These are phyloP conservation scores for Drosophila ficusphila DNA, from an alignment of 1,140 invertebrate genomes.

Conservation along the genomic window DNA sequence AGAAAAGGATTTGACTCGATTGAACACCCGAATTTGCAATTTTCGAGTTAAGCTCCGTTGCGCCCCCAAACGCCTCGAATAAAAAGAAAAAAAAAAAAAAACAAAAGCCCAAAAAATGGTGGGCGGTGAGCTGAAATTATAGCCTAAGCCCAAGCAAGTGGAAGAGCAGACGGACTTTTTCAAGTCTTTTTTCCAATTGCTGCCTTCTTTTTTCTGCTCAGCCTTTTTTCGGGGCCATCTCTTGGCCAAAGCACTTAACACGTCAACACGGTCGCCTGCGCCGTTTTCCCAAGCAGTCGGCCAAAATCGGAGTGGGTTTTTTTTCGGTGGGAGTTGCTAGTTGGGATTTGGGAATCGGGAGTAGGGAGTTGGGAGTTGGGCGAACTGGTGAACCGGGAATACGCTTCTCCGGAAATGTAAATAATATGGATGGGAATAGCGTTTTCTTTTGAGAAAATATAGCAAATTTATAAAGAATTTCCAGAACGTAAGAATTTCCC, in stretches of 20 bases:
- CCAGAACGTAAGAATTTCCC: too few relatives aligned
- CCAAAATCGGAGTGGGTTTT: neutral
- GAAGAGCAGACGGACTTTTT: slow-evolving; percentile 28
- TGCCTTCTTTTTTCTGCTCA: neutral
- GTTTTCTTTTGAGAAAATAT: neutral
- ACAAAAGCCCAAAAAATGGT: slow-evolving; percentile 53
- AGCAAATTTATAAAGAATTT: too few relatives aligned
- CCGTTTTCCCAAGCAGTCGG: slow-evolving; percentile 57
- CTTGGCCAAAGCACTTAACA: slow-evolving; percentile 70
- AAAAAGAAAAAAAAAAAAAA: too few relatives aligned
- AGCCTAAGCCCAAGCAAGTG: slow-evolving; percentile 32
- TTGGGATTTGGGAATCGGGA: too few relatives aligned
- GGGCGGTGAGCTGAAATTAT: slow-evolving; percentile 44
- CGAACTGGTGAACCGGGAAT: neutral
- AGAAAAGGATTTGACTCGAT: slow-evolving; percentile 73
- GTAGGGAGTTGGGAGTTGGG: neutral
- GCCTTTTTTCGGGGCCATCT: slow-evolving; percentile 32
- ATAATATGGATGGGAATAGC: neutral
- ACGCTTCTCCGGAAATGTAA: neutral
- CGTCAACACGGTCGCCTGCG: slow-evolving; percentile 64
- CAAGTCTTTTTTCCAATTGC: slow-evolving; percentile 15
- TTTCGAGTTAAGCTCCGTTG: slow-evolving; percentile 76
- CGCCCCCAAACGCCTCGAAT: slow-evolving; percentile 45
- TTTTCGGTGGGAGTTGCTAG: neutral
- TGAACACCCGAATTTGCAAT: slow-evolving; percentile 81